phyloP scores from a whole-genome alignment of 2,113 vertebrate genomes.

The Mobula hypostoma region DNA sequence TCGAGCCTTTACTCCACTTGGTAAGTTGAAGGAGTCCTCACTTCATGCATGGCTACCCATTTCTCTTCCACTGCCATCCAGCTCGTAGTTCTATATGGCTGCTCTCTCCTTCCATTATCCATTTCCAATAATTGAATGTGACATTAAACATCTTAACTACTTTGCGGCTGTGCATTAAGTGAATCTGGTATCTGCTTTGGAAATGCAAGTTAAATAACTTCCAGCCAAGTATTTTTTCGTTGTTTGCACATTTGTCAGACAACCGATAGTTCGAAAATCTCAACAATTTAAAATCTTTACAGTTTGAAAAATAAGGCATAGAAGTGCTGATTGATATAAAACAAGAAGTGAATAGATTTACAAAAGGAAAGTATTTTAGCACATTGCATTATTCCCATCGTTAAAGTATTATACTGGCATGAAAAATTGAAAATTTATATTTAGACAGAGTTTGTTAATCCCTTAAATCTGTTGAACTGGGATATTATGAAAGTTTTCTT shows the following conservation, averaged over 20 bases:
- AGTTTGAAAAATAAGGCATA: neutral
- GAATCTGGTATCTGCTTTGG: constrained; percentile 3
- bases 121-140: constrained; percentile 32
- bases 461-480: neutral
- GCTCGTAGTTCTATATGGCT: constrained; percentile 36
- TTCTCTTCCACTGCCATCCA: constrained; percentile 34
- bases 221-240: constrained; percentile 9
- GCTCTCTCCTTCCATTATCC: constrained; percentile 37
- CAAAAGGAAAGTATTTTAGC: neutral
- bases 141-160: neutral
- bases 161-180: neutral
- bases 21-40: constrained; percentile 66
- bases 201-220: constrained; percentile 15
- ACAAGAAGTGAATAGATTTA: neutral
- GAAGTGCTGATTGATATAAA: neutral
- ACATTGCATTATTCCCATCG: neutral
- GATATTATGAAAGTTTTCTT: neutral
- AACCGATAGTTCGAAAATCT: neutral
- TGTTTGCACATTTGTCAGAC: neutral
- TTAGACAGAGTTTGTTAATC: neutral
- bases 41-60: constrained; percentile 44
- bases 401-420: neutral
- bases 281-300: neutral
- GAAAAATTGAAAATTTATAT: neutral
- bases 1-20: constrained; percentile 89